phyloP scores from a whole-genome alignment of 2,797 vertebrate species.

The Erpetoichthys calabaricus region DNA sequence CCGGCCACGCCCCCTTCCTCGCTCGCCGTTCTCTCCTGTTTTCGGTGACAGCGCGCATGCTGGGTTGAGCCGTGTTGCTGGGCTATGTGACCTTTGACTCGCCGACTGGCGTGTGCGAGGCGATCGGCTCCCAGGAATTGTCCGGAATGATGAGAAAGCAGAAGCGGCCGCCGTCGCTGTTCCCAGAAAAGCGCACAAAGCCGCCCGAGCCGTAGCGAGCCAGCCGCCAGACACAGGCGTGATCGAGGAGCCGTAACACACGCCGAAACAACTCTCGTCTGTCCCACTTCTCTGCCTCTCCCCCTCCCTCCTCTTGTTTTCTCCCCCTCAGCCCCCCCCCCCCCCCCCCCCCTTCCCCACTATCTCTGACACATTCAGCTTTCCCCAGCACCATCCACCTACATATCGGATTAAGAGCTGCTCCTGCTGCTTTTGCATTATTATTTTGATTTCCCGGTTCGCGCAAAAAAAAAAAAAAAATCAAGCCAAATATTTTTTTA shows the following conservation, averaged over 20 bases:
- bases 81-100: slow-evolving; percentile 32
- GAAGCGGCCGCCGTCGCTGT: slow-evolving; percentile 8
- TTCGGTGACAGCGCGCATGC: slow-evolving; percentile 18
- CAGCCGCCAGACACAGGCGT: background rate
- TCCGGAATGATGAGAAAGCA: slow-evolving; percentile 6
- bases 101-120: slow-evolving; percentile 8
- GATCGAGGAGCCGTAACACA: slow-evolving; percentile 10
- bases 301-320: slow-evolving; percentile 6
- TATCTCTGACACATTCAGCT: slow-evolving; percentile 27
- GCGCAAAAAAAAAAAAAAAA: background rate
- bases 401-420: slow-evolving; percentile 15
- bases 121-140: background rate
- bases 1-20: slow-evolving; percentile 13
- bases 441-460: slow-evolving; percentile 7
- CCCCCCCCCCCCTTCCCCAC: slow-evolving; percentile 22
- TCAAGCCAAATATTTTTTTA: slow-evolving; percentile 9
- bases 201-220: slow-evolving; percentile 2
- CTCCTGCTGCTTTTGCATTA: slow-evolving; percentile 7
- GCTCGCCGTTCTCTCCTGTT: slow-evolving; percentile 24
- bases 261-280: slow-evolving; percentile 3
- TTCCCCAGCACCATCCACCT: slow-evolving; percentile 21
- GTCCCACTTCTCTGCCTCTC: slow-evolving; percentile 1
- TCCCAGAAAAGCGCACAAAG: slow-evolving; percentile 7
- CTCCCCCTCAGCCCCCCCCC: slow-evolving; percentile 22
- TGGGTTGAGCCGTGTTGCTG: slow-evolving; percentile 24